Evolutionary conservation across 1,140 invertebrate genomes (phyloP).

Genomic region (Rhagoletis zephyria): DNA sequence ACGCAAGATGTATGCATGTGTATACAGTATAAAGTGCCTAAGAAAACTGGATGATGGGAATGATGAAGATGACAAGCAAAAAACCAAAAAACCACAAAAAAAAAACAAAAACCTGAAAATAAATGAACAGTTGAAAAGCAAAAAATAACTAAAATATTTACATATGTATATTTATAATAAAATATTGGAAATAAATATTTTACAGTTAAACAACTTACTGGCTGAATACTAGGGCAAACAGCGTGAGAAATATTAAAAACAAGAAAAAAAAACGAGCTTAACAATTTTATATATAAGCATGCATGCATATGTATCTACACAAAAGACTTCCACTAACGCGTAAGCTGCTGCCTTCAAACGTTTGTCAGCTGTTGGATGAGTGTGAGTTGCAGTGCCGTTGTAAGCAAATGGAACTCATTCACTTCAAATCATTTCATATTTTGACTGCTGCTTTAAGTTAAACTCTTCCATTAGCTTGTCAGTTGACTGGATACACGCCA

Average conservation of each 20-base stretch:
- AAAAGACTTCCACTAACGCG: not conserved
- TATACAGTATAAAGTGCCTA: not conserved
- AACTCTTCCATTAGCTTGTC: conserved; percentile 7
- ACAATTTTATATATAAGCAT: not conserved
- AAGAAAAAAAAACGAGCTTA: too few relatives aligned
- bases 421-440: not conserved
- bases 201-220: not conserved
- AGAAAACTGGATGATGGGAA: conserved; percentile 35
- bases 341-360: not conserved
- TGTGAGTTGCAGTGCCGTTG: not conserved
- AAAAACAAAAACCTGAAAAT: not conserved
- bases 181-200: not conserved
- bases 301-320: not conserved
- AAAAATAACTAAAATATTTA: not conserved
- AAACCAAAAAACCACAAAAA: not conserved
- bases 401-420: not conserved
- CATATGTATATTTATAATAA: not conserved
- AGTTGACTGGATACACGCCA: not conserved
- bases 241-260: too few relatives aligned
- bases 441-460: not conserved
- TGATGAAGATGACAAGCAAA: not conserved
- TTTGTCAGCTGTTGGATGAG: not conserved
- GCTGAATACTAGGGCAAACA: too few relatives aligned
- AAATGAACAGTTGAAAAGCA: not conserved
- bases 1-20: not conserved